phyloP scores from a whole-genome alignment of 2,113 vertebrate genomes.

The Plectropomus leopardus region DNA sequence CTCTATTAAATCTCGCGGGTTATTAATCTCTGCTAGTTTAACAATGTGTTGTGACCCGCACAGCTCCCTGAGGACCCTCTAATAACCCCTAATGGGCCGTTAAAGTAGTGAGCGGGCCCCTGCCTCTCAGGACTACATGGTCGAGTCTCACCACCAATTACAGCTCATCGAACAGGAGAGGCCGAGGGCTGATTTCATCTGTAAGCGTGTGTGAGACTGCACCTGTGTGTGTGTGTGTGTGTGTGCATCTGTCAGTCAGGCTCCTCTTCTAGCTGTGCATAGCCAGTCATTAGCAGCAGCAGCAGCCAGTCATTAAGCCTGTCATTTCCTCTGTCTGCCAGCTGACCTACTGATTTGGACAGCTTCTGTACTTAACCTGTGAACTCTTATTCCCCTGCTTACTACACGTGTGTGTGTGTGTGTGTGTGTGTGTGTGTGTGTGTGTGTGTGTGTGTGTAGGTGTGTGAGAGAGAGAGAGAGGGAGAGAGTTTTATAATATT shows the following conservation, averaged over 20 bases:
- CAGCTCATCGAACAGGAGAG: conserved; percentile 82
- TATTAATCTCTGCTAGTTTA: conserved; percentile 70
- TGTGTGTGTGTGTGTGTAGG: conserved; percentile 25
- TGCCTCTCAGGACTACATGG: conserved; percentile 55
- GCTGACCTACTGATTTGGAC: conserved; percentile 77
- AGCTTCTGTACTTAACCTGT: conserved; percentile 78
- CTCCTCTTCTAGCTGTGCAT: conserved; percentile 71
- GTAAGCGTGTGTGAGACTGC: conserved; percentile 41
- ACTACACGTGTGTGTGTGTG: conserved; percentile 19
- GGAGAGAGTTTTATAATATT: background rate
- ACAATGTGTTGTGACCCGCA: conserved; percentile 65
- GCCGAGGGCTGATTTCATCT: conserved; percentile 55
- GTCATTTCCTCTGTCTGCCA: conserved; percentile 74
- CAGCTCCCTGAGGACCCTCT: conserved; percentile 71
- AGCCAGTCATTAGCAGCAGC: conserved; percentile 79
- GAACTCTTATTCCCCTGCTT: conserved; percentile 63
- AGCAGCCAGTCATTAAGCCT: conserved; percentile 79
- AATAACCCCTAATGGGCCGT: conserved; percentile 83
- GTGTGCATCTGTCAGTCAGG: conserved; percentile 62
- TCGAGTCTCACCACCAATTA: conserved; percentile 82
- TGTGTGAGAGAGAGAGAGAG: background rate
- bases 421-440: conserved; percentile 6
- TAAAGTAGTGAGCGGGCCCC: conserved; percentile 76
- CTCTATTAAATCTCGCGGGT: conserved; percentile 67
- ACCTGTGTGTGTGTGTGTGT: conserved; percentile 45